Percentiles rank a stretch among this genome's conserved stretches.
phyloP scores from a whole-genome alignment of 2,797 vertebrate genomes.

The Hydrocynus forskahlii region DNA sequence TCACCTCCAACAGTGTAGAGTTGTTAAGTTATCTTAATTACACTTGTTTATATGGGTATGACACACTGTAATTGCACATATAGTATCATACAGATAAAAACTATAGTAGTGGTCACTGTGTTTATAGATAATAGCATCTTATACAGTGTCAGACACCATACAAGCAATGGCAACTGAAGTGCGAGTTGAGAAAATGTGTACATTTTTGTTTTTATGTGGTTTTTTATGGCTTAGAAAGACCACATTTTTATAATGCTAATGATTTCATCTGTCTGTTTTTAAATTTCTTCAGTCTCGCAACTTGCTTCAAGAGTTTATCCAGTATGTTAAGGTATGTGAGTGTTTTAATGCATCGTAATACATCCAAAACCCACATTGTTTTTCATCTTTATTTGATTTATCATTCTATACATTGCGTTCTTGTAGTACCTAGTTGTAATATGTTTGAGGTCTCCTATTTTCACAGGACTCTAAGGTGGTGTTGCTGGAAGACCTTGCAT shows the following conservation, averaged over 20 bases:
- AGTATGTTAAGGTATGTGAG: constrained; percentile 87
- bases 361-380: neutral
- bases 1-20: too few relatives aligned
- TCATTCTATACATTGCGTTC: neutral
- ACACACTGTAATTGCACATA: too few relatives aligned
- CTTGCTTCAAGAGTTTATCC: constrained; percentile 90
- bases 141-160: neutral
- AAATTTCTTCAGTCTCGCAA: constrained; percentile 82
- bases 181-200: too few relatives aligned
- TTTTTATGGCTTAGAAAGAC: neutral
- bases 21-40: too few relatives aligned
- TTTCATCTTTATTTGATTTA: neutral
- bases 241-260: too few relatives aligned
- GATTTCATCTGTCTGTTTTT: constrained; percentile 39
- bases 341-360: neutral
- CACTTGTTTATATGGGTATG: too few relatives aligned
- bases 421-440: neutral
- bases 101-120: neutral
- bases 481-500: constrained; percentile 93
- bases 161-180: neutral
- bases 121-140: neutral
- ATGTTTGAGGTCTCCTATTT: neutral
- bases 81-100: too few relatives aligned
- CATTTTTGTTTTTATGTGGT: neutral
- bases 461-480: constrained; percentile 89